Conservation (phyloP, 1,140 invertebrate genomes). For the Holcopasites calliopsidis region DNA sequence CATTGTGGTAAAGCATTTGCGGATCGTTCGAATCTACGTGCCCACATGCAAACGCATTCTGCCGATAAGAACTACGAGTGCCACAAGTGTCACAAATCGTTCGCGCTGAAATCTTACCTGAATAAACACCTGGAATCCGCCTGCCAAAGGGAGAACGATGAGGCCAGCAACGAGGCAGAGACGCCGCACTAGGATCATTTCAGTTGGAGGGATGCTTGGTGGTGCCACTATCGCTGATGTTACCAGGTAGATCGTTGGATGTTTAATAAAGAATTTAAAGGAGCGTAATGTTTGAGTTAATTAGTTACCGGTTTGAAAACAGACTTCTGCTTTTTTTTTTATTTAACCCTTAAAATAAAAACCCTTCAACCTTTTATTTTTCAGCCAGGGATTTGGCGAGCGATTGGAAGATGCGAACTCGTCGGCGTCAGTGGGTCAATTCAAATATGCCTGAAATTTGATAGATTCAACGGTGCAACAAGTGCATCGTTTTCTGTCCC, state of each 20-base stretch:
- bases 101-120: constrained; percentile 97
- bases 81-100: constrained; percentile 93
- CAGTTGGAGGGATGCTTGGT: too few species aligned
- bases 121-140: constrained; percentile 98
- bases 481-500: neutral
- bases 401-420: neutral
- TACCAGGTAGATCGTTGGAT: neutral
- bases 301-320: too few species aligned
- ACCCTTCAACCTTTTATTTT: neutral
- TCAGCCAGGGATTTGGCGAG: constrained; percentile 4
- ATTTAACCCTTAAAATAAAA: too few species aligned
- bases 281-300: too few species aligned
- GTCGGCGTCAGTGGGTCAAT: constrained; percentile 3
- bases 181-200: constrained; percentile 35
- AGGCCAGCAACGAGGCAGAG: constrained; percentile 69
- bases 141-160: constrained; percentile 83
- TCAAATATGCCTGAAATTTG: neutral
- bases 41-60: constrained; percentile 97
- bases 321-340: too few species aligned
- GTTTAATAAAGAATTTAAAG: too few species aligned
- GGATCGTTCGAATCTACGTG: constrained; percentile 95
- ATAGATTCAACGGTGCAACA: neutral
- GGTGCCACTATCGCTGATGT: neutral
- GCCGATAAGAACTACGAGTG: constrained; percentile 95
- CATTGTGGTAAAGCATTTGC: constrained; percentile 99